Evolutionary conservation across 2,113 vertebrate species (phyloP).

Genomic region (Isurus oxyrinchus): DNA sequence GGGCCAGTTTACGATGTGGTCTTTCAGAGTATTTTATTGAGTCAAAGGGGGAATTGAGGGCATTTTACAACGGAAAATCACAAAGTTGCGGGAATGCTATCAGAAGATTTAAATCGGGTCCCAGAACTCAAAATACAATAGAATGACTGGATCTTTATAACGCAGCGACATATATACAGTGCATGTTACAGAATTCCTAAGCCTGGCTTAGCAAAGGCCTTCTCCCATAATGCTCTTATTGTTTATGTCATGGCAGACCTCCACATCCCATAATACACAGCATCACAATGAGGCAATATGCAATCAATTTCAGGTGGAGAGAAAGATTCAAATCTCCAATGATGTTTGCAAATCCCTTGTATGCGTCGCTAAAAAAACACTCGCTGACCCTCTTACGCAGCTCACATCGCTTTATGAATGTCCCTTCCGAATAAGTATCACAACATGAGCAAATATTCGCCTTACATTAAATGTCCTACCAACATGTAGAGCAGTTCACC

Average conservation of each 20-base stretch:
- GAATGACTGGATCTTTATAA: not conserved
- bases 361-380: not conserved
- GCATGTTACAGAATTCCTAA: not conserved
- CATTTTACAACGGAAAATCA: not conserved
- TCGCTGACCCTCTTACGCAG: not conserved
- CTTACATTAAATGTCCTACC: not conserved
- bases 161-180: not conserved
- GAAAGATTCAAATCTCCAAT: not conserved
- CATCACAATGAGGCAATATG: not conserved
- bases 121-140: not conserved
- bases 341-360: not conserved
- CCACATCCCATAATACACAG: not conserved
- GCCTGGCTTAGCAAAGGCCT: not conserved
- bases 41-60: not conserved
- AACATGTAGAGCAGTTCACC: not conserved
- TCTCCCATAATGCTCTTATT: not conserved
- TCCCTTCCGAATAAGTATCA: not conserved
- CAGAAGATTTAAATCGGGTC: not conserved
- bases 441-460: not conserved
- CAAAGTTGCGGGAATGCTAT: not conserved
- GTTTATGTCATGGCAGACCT: not conserved
- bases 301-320: slow-evolving; percentile 5
- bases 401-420: not conserved
- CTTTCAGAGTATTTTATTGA: not conserved
- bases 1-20: not conserved